Evolutionary conservation across 2,888 invertebrate species (phyloP).

Genomic region (Acanthosepion pharaonis): DNA sequence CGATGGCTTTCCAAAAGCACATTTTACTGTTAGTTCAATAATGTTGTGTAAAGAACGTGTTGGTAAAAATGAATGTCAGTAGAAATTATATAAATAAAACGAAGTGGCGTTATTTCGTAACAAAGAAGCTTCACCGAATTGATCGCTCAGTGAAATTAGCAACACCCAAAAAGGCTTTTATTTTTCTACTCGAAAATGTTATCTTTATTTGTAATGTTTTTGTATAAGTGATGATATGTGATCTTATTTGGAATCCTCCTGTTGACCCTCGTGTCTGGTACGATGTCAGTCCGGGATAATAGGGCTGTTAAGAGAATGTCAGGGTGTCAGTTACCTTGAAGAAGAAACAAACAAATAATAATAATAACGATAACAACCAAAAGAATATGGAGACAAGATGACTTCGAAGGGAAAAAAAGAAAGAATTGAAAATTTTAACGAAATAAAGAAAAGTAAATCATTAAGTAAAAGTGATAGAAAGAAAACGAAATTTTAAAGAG

Average conservation of each 20-base stretch:
- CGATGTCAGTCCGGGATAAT: not conserved
- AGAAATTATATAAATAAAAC: not conserved
- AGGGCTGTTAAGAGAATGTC: not conserved
- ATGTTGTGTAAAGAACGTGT: not conserved
- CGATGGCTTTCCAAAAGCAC: not conserved
- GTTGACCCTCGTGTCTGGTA: not conserved
- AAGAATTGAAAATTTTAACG: not conserved
- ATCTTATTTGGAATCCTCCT: not conserved
- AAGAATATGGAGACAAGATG: not conserved
- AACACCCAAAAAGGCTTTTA: not conserved
- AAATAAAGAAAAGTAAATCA: too few relatives aligned
- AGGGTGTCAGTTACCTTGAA: not conserved
- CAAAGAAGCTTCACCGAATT: not conserved
- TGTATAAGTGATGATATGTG: not conserved
- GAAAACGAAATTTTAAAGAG: not conserved
- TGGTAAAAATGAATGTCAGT: not conserved
- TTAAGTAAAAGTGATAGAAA: not conserved
- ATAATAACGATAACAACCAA: not conserved
- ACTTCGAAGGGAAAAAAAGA: not conserved
- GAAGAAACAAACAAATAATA: not conserved
- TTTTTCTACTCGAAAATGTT: not conserved
- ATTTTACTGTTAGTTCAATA: not conserved
- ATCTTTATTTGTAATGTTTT: not conserved
- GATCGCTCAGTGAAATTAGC: not conserved
- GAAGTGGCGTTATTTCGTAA: not conserved